phyloP scores from a whole-genome alignment of 2,113 vertebrate genomes.

The Prochilodus magdalenae region DNA sequence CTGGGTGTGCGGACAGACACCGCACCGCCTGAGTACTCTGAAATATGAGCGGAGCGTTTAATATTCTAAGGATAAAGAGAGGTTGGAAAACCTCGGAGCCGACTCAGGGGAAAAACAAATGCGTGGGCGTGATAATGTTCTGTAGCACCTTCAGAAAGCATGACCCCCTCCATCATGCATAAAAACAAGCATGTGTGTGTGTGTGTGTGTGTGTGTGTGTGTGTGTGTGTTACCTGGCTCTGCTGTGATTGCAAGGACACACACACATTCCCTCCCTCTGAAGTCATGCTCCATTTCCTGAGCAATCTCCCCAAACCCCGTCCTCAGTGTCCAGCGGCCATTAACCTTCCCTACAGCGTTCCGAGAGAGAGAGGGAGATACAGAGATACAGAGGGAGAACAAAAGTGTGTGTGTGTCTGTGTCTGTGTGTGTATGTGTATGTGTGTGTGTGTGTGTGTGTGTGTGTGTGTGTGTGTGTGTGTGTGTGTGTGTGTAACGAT shows the following conservation, averaged over 20 bases:
- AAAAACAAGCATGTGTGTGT: neutral
- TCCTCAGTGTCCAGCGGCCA: conserved; percentile 60
- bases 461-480: conserved; percentile 43
- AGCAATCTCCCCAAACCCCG: conserved; percentile 62
- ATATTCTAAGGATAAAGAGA: too few species aligned
- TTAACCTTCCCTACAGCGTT: conserved; percentile 66
- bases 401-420: conserved; percentile 37
- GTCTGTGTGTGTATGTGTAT: conserved; percentile 48
- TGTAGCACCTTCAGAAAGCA: neutral
- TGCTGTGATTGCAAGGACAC: conserved; percentile 54
- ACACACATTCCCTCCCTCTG: conserved; percentile 54
- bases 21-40: too few species aligned
- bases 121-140: too few species aligned
- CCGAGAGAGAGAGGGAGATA: conserved; percentile 48
- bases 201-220: neutral
- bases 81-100: too few species aligned
- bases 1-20: too few species aligned
- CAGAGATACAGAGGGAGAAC: neutral
- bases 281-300: conserved; percentile 66
- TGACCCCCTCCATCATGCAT: neutral
- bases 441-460: conserved; percentile 38
- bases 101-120: too few species aligned
- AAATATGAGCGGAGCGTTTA: too few species aligned
- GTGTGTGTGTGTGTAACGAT: conserved; percentile 60
- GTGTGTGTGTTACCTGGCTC: conserved; percentile 24